A percentile compares a stretch with the other conserved stretches of the same genome.
phyloP scores from a whole-genome alignment of 2,113 vertebrate genomes.

The Cynopterus brachyotis region DNA sequence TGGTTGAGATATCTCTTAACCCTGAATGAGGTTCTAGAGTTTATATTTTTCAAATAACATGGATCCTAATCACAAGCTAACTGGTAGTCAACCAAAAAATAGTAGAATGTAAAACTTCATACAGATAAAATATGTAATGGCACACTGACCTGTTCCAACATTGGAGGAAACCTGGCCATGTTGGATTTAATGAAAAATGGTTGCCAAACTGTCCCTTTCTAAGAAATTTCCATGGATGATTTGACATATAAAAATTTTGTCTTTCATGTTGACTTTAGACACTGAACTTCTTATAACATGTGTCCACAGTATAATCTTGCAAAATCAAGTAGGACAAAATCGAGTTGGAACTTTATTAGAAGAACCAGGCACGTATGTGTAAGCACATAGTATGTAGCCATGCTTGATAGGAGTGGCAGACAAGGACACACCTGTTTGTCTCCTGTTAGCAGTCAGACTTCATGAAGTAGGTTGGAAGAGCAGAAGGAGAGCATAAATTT shows the following conservation, averaged over 20 bases:
- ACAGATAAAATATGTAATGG: neutral
- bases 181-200: neutral
- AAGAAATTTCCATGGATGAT: conserved; percentile 12
- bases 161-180: neutral
- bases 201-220: neutral
- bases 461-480: neutral
- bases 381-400: neutral
- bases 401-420: neutral
- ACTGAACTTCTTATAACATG: neutral
- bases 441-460: neutral
- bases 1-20: neutral
- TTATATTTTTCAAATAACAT: neutral
- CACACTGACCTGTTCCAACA: neutral
- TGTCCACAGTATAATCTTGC: neutral
- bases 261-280: conserved; percentile 13
- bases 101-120: neutral
- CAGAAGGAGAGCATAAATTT: neutral
- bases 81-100: neutral
- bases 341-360: neutral
- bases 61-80: neutral
- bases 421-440: neutral
- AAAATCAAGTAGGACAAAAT: neutral
- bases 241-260: neutral
- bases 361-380: neutral
- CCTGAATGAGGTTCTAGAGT: neutral